phyloP scores from a whole-genome alignment of 2,113 vertebrate genomes.

The Eurystomus gularis region DNA sequence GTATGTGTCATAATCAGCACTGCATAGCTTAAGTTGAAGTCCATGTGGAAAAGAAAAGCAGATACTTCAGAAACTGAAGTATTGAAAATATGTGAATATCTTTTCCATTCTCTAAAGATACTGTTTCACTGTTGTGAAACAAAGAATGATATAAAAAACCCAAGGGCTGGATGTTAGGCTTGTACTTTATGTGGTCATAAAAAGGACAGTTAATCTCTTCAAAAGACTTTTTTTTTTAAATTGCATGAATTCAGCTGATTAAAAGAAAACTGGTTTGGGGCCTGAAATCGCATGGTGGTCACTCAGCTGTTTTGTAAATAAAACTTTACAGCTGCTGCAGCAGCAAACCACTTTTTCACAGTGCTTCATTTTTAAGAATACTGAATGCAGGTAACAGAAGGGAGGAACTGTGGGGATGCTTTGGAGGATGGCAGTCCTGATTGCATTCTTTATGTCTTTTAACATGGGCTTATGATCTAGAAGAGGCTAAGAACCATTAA shows the following conservation, averaged over 20 bases:
- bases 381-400: not conserved
- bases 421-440: not conserved
- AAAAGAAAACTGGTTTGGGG: not conserved
- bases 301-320: not conserved
- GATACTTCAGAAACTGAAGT: not conserved
- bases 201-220: not conserved
- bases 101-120: not conserved
- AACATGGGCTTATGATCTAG: not conserved
- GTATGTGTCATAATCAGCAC: not conserved
- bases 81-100: not conserved
- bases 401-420: not conserved
- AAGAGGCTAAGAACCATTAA: not conserved
- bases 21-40: not conserved
- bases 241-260: not conserved
- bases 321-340: not conserved
- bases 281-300: not conserved
- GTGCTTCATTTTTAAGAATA: not conserved
- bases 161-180: not conserved
- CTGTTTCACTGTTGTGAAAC: not conserved
- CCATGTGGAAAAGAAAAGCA: not conserved
- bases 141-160: not conserved
- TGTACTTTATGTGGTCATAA: not conserved
- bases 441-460: not conserved
- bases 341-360: not conserved
- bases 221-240: not conserved